Evolutionary conservation across 2,888 invertebrate species (phyloP), one percentile per base, ranked within the genome.

Genomic region (Anorthoa munda): DNA sequence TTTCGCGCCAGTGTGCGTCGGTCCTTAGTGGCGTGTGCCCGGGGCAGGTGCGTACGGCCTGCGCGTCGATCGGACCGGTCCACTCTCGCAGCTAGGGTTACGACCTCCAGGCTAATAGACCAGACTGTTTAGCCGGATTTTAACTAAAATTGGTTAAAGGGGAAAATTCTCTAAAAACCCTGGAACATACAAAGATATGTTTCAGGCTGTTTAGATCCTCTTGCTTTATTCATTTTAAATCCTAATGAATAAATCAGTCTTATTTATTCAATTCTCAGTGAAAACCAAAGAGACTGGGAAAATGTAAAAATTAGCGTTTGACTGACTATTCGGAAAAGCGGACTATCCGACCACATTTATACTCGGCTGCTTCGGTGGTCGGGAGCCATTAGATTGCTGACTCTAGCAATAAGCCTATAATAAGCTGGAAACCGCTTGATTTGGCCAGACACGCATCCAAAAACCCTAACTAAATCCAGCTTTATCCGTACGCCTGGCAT

Each of bases 11-110:
- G 92, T 94, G 91, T 92, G 88, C 88, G 87, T 66, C 72, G 79
- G 51, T 88, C 88, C 71, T 77, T 87, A 84, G 89, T 94, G 95
- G 95, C 95, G 95, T 95, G 95, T 95, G 95, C 95, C 95, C 88
- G 86, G 88, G 94, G 95, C 95, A 95, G 95, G 95, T 95, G 95
- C 92, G 86, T 87, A 84, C 85, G 95, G 95, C 95, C 92, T 87
- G 84, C 86, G 85, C 91, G 92, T 91, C 84, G 80, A 85, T 83
- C 92, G 82, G 84, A 88, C 88, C 87, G 86, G 87, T 87, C 83
- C 71, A 55, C 83, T 70, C 87, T 79, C 80, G 74, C 81, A 7
- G 9, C 60, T 60, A 60, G 60, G 45, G 60, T 60, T 21, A 1
- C 45, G 21, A 45, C 17, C n/a, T 9, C n/a, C n/a, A 5, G 11